Evolutionary conservation across 2,113 vertebrate species (phyloP), one percentile per base, ranked within the genome.

Genomic region (Xiphophorus maculatus): DNA sequence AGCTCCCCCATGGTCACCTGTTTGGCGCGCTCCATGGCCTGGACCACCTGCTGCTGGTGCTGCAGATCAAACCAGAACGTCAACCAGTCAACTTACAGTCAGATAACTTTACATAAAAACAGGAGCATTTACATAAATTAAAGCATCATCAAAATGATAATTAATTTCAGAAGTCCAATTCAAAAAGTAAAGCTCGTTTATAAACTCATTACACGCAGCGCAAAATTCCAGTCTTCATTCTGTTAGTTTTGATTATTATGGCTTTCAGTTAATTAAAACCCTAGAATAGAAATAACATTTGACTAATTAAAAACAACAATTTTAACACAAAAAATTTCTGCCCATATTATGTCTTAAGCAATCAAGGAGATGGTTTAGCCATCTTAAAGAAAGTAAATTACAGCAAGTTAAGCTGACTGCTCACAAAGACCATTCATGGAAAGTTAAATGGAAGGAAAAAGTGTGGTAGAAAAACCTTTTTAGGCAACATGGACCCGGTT

Each of bases 1-100:
- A 98, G 96, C 84, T 98, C 97, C 40, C 95, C 96, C 91, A 98
- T 94, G 51, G 97, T 98, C 93, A 98, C 96, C 94, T 98, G 96
- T 95, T 98, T 98, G 94, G 97, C 97, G 32, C 97, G 90, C 3
- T 98, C 97, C 94, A 98, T 95, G 0, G 97, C 97, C 95, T 98
- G 97, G 74, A 98, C 93, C 85, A 98, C 97, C 89, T 98, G 97
- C 90, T 98, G 97, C 88, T 98, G 97, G 69, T 98, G 97, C 97
- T 98, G 94, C 44, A 65, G 75, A 35, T 73, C 7, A 84, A 68
- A 81, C 42, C 58, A 69, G 17, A 48, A 82, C 12, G 79, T 81
- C 73, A 90, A 74, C 75, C 19, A 84, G 66, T 73, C 60, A 67
- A 60, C 28, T 29, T 7, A 61, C 40, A 72, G 28, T 25, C 44